phyloP scores from a whole-genome alignment of 2,797 vertebrate genomes.

The Hybognathus amarus region DNA sequence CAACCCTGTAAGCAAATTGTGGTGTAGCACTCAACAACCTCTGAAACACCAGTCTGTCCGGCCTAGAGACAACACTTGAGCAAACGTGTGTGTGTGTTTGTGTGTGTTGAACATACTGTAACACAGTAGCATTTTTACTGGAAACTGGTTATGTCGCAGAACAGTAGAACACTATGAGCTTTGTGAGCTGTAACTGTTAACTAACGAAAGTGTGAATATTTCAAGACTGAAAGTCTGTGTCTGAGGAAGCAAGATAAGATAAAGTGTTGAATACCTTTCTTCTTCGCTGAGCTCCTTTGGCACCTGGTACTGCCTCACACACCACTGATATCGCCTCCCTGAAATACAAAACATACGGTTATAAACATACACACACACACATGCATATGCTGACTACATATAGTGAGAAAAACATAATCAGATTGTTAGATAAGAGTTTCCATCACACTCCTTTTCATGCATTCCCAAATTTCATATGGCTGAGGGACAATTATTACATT shows the following conservation, averaged over 20 bases:
- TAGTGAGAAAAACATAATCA: background rate
- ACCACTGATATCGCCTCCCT: constrained; percentile 97
- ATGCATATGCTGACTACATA: background rate
- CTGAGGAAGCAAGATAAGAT: constrained; percentile 36
- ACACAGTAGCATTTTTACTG: background rate
- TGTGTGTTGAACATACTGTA: background rate
- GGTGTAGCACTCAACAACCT: constrained; percentile 5
- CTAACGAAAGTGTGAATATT: constrained; percentile 15
- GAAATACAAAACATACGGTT: constrained; percentile 59
- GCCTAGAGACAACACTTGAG: constrained; percentile 49
- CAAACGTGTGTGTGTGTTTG: background rate
- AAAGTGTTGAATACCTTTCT: constrained; percentile 85
- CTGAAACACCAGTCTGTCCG: constrained; percentile 66
- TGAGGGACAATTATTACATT: constrained; percentile 55
- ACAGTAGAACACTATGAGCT: background rate
- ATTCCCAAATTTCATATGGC: constrained; percentile 57
- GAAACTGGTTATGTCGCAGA: background rate
- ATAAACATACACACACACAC: constrained; percentile 26
- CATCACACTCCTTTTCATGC: constrained; percentile 52
- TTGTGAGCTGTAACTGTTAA: background rate
- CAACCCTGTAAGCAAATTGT: constrained; percentile 4
- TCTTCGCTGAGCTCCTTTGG: constrained; percentile 91
- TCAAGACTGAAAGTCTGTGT: background rate
- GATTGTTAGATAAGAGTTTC: constrained; percentile 39
- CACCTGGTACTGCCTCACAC: constrained; percentile 94